These are phyloP conservation scores for Malurus splendens DNA, from an alignment of 2,797 vertebrate species.

Conservation along the genomic window DNA sequence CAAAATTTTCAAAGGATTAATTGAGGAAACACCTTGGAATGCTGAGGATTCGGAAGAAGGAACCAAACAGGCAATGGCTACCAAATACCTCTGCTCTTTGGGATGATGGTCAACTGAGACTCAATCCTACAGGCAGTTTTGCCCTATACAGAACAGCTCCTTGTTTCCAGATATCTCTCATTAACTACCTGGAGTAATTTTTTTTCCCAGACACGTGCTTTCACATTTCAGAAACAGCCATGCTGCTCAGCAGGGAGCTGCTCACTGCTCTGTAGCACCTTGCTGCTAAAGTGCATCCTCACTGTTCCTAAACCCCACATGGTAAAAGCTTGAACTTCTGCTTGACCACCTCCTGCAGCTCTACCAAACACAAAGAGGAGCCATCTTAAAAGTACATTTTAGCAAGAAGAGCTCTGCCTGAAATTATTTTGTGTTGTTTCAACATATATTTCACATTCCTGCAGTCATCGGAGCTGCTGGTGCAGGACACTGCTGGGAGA, in stretches of 20 bases:
- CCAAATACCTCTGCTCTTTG: not conserved
- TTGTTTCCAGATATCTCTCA: not conserved
- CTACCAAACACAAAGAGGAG: not conserved
- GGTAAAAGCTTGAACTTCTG: not conserved
- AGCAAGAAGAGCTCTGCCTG: not conserved
- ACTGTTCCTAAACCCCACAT: not conserved
- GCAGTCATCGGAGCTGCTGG: not conserved
- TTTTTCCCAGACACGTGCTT: not conserved
- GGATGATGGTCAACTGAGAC: not conserved
- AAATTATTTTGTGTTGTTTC: not conserved
- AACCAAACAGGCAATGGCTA: not conserved
- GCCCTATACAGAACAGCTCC: not conserved
- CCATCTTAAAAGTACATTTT: not conserved
- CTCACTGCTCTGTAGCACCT: not conserved
- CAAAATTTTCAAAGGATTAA: not conserved
- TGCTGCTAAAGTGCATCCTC: not conserved
- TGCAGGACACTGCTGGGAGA: not conserved
- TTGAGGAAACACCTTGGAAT: not conserved
- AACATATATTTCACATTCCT: not conserved
- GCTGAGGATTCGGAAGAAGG: not conserved
- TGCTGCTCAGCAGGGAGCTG: not conserved
- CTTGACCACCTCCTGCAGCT: not conserved
- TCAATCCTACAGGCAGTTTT: not conserved
- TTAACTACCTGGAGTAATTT: not conserved
- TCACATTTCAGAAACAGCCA: not conserved